Base-by-base conservation (phyloP, 2,888 invertebrate genomes). In the Apodemia mormo region DNA sequence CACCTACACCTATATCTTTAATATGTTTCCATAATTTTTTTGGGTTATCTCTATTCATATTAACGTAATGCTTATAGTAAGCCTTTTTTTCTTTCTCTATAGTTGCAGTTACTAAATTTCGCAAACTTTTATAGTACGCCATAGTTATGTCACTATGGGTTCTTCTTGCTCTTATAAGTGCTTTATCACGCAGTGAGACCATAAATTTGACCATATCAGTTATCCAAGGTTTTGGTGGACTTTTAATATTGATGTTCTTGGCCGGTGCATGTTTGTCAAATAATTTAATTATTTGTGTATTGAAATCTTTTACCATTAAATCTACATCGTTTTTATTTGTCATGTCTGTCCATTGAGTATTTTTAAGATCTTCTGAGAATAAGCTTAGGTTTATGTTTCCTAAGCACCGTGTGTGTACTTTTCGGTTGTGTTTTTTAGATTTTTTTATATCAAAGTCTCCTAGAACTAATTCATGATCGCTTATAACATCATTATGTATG, bases 191-290 rank as follows among this genome's bases (percentile, higher is more conserved):
- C 33, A 66, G n/a, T 29, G 12, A 14, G 68, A 69, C 69, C 66
- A 73, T 65, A 33, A 71, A 61, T 64, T 54, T 68, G 5, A 71
- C 64, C 30, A 45, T 64, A 30, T 73, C 68, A 10, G 72, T 73
- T 3, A 73, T 68, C 72, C 72, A 73, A 2, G 71, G 71, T 22
- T 67, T n/a, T 22, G 69, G 68, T 29, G 67, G 65, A 8, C 58
- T 8, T 61, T 52, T 71, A 30, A 71, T 58, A n/a, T 29, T 52
- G 8, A 30, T 58, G 1, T 43, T 65, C 33, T 45, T 67, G 6
- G 65, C 58, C 3, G 71, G 71, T 56, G 67, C 58, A 52, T 40
- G 52, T 68, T 52, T 68, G 58, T 43, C 43, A 10, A 43, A 43
- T 10, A 43, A 43, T 43, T 49, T 49, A 49, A 49, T 12, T 7